Percentiles rank a stretch among this genome's conserved stretches.
These are phyloP conservation scores for Zophobas atratus DNA, from an alignment of 1,140 invertebrate genomes.

Conservation along the genomic window DNA sequence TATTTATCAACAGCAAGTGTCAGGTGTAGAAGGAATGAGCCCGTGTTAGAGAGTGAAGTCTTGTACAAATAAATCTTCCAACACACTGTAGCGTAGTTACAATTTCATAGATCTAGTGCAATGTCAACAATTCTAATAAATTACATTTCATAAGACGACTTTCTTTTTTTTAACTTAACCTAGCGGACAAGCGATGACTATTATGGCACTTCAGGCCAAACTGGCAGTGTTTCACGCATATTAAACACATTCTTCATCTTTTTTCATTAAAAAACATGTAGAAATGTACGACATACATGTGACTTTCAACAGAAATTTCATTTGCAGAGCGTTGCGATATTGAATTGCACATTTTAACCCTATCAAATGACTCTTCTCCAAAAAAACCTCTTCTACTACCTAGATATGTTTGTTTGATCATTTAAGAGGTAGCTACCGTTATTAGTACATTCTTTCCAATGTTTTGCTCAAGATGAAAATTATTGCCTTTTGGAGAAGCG, in stretches of 20 bases:
- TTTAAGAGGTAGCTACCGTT: neutral
- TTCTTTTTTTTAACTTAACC: slow-evolving; percentile 22
- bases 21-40: slow-evolving; percentile 16
- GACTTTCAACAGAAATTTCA: slow-evolving; percentile 8
- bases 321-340: slow-evolving; percentile 29
- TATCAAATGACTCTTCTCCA: slow-evolving; percentile 1
- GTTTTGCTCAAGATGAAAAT: neutral
- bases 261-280: slow-evolving; percentile 29
- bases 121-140: slow-evolving; percentile 31
- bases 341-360: slow-evolving; percentile 29
- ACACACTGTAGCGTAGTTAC: slow-evolving; percentile 24
- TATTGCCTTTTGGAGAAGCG: slow-evolving; percentile 16
- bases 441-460: too few species aligned
- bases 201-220: slow-evolving; percentile 51
- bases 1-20: slow-evolving; percentile 29
- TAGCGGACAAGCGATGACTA: slow-evolving; percentile 47
- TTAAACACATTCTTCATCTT: slow-evolving; percentile 41
- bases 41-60: slow-evolving; percentile 21
- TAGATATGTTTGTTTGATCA: slow-evolving; percentile 26
- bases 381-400: slow-evolving; percentile 6
- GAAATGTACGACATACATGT: slow-evolving; percentile 31
- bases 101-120: slow-evolving; percentile 28
- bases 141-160: slow-evolving; percentile 39
- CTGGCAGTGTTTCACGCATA: slow-evolving; percentile 52
- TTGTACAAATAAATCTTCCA: slow-evolving; percentile 13